Base-by-base conservation (phyloP, 2,888 invertebrate species). In the Ophion ventricosus region DNA sequence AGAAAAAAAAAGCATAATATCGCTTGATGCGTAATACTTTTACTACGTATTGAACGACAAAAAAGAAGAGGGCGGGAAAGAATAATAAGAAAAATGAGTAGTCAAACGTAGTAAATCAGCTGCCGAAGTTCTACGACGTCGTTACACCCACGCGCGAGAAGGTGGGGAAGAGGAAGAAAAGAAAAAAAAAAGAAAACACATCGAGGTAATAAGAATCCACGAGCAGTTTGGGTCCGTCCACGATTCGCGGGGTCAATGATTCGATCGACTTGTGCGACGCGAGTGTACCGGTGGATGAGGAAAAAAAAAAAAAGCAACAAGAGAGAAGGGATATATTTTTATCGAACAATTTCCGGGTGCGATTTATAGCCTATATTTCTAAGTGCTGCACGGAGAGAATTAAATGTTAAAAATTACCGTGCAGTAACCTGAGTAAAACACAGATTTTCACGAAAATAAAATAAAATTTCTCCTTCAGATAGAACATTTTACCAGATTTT, bases 171-270 rank as follows among this genome's bases (percentile, higher is more conserved):
- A 17, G 25, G 14, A 8, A 49, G 17, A 20, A 1, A 20, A 56
- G 40, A n/a, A 43, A 57, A n/a, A 49, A 49, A 40, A 49, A 49
- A 14, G 2, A 3, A 3, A 49, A 49, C 10, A 70, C 63, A 56
- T 64, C 70, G 57, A 59, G 56, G 67, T 43, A 67, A 17, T 67
- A 67, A 25, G 49, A 25, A 49, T 67, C 49, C 67, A 49, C 67
- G 67, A 56, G 29, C n/a, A 67, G 70, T 49, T 76, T 57, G 26
- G 26, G 57, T 29, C 76, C n/a, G 56, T 76, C 43, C 35, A 25
- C 25, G 49, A 49, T 67, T 67, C 43, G 67, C 82, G 79, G 79
- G 73, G 82, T 79, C 79, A 73, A 82, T 72, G 78, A 40, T 61
- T 74, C 67, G 63, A 74, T 82, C 67, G 79, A 70, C 63, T 74